phyloP scores from a whole-genome alignment of 2,888 invertebrate species.

The Camptogramma bilineatum region DNA sequence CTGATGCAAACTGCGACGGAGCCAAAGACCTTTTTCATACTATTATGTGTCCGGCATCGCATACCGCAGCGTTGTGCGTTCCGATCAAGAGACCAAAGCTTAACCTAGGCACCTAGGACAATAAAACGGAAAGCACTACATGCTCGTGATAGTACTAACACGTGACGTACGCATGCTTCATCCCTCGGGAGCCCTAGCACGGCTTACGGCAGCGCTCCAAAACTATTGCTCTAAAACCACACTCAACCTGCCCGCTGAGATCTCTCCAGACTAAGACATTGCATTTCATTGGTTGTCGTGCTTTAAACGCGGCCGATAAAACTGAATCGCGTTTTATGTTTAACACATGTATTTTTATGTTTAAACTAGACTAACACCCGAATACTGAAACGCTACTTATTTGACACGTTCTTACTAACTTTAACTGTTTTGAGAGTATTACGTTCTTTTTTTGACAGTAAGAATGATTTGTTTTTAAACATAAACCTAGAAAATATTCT shows the following conservation, averaged over 20 bases:
- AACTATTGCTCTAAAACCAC: slow-evolving; percentile 53
- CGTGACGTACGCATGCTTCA: slow-evolving; percentile 60
- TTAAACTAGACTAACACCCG: not conserved
- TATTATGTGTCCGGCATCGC: no score
- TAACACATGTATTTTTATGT: not conserved
- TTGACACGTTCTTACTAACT: not conserved
- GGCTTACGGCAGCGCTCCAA: slow-evolving; percentile 59
- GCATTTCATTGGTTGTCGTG: slow-evolving; percentile 10
- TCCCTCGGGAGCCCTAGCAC: slow-evolving; percentile 65
- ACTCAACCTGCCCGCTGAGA: slow-evolving; percentile 47
- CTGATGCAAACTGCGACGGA: no score
- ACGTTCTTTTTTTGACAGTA: no score
- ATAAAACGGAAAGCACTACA: slow-evolving; percentile 44
- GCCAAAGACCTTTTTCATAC: no score
- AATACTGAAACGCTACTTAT: no score
- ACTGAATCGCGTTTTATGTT: not conserved
- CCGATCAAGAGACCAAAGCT: no score
- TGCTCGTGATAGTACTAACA: slow-evolving; percentile 73
- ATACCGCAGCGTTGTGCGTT: no score
- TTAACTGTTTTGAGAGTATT: not conserved
- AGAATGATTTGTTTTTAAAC: no score
- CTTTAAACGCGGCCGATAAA: slow-evolving; percentile 9
- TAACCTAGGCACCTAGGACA: not conserved
- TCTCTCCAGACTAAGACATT: slow-evolving; percentile 3
- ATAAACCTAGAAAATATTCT: no score